Conservation (phyloP, 2,113 vertebrate species). For the Trochalopteron elliotii region DNA sequence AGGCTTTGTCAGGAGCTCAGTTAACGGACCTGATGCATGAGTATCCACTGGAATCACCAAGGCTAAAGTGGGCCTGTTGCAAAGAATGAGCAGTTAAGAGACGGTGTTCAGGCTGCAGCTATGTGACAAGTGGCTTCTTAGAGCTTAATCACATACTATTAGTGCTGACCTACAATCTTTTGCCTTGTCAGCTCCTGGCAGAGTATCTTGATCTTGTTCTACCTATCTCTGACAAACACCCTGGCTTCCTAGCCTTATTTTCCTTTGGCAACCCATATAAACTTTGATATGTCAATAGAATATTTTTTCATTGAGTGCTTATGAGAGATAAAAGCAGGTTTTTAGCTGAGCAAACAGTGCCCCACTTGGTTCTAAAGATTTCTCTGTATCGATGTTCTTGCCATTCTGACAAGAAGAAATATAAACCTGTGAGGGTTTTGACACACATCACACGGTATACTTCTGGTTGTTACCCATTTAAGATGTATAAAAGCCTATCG, state of each 20-base stretch:
- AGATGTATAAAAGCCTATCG: background rate
- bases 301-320: constrained; percentile 21
- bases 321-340: constrained; percentile 15
- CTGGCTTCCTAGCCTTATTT: background rate
- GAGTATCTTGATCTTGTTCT: background rate
- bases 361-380: background rate
- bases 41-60: background rate
- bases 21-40: background rate
- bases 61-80: background rate
- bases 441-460: background rate
- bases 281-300: constrained; percentile 17
- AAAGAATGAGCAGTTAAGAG: background rate
- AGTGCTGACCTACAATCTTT: constrained; percentile 10
- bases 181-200: constrained; percentile 18
- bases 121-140: constrained; percentile 9
- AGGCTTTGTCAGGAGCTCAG: background rate
- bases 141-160: constrained; percentile 12
- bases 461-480: background rate
- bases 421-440: background rate
- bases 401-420: constrained; percentile 23
- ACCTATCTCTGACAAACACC: constrained; percentile 26
- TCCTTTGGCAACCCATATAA: background rate
- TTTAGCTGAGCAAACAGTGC: constrained; percentile 23
- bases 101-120: background rate
- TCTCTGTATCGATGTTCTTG: background rate